Evolutionary conservation across 1,140 invertebrate species (phyloP), one percentile per base, ranked within the genome.

Genomic region (Ceratina australensis): DNA sequence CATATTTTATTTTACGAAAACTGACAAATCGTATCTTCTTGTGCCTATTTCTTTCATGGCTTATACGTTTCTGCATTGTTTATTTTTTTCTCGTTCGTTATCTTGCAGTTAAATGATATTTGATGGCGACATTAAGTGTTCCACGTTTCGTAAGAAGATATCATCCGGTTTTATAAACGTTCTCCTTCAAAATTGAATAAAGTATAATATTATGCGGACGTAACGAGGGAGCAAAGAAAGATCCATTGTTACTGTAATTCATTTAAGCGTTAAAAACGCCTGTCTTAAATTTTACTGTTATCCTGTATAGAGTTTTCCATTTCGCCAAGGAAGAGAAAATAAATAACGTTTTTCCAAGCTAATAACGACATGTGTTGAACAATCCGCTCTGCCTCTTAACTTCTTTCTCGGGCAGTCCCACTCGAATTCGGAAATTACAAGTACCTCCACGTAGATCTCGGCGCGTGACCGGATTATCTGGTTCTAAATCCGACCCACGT

Each of bases 401-500:
- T 56, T 78, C 72, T 72, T 28, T 28, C 28, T 12, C 7, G 15
- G 16, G 10, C 10, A 33, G 33, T 7, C 33, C 20, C 28, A 61
- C 75, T 78, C 18, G 52, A 72, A 78, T 72, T 71, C 68, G 68
- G 16, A 57, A 72, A 78, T 78, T 78, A 50, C 59, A 24, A 78
- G 76, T 78, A 26, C 22, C 2, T 5, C 60, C 76, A 78, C 68
- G 76, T 78, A 78, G 49, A 10, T 59, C 13, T n/a, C 10, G 0
- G 24, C 60, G 47, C 76, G 76, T 78, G 76, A 72, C 52, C 33
- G 50, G 50, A 72, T 72, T 78, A 57, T 42, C 50, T 2, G 15
- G 16, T 3, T 20, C 28, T 26, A 20, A 10, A 33, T 59, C 22
- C 54, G 18, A 0, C 0, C 10, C 3, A 20, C 42, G 52, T 60